Base-by-base conservation (phyloP, 2,113 vertebrate genomes). In the Vulpes vulpes region DNA sequence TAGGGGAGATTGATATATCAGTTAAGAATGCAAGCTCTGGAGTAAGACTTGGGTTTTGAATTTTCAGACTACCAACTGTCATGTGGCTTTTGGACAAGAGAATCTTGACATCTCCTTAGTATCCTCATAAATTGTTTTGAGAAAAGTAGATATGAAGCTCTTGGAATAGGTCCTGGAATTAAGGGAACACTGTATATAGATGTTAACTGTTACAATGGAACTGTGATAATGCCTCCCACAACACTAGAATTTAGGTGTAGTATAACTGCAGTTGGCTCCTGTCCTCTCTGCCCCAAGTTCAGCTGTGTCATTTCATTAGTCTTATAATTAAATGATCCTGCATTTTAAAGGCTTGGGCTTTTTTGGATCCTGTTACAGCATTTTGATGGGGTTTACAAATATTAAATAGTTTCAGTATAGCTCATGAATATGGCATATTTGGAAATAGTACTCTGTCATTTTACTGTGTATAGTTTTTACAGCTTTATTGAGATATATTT, bases 341-440 rank as follows among this genome's bases (percentile, higher is more conserved):
- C 35, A 25, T 94, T 91, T 86, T 90, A 91, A 96, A 69, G n/a
- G n/a, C 2, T 7, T 73, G 11, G 69, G 9, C 16, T 12, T 79
- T 73, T 94, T 74, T n/a, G 22, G 19, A 83, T 92, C 12, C 25
- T 83, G 8, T 49, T 87, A 14, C 0, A 78, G 32, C 16, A 7
- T 90, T 85, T 81, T 82, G 35, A 32, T 73, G 49, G 38, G 43
- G 53, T 51, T 96, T 94, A 62, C 5, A 84, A 62, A n/a, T 89
- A 60, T 74, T 90, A 32, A 74, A 25, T 85, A 79, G 49, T 62
- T 67, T 65, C 4, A 25, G 11, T 84, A 12, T 78, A 88, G 43
- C 25, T 22, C 30, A 38, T 32, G 19, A n/a, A 38, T 73, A 49
- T 64, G 30, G 22, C 62, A 16, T 83, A 64, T 71, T 95, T 71